Evolutionary conservation across 2,888 invertebrate species (phyloP), one percentile per base, ranked within the genome.

Genomic region (Venustoraphidia nigricollis): DNA sequence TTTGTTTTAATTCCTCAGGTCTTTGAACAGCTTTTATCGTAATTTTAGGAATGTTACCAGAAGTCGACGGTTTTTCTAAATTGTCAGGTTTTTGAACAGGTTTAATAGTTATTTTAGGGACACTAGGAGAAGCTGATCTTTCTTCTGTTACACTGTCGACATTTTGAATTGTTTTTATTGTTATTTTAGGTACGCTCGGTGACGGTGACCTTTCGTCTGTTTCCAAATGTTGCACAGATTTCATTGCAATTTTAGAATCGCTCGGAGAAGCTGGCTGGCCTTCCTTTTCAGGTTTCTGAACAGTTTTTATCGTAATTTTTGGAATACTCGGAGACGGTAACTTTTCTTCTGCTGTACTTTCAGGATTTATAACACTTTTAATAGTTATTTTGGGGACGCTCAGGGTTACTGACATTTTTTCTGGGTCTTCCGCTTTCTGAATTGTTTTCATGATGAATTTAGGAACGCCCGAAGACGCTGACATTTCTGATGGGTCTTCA

Each of bases 1-100:
- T 79, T 79, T 57, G 79, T 66, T 54, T 78, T 77, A 55, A 79
- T 79, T 58, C 78, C 54, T 52, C 66, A 65, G 48, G 57, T 56
- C 52, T 66, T 66, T 34, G 47, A 40, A 36, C 52, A 51, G 34
- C 37, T 36, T 13, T 44, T 38, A 10, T 51, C 38, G 38, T 36
- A 34, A 11, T 14, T 39, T 41, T 36, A n/a, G 10, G n/a, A 42
- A 50, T 44, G 35, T 44, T 46, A 9, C 8, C 36, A 9, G 14
- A 17, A 34, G 13, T 40, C 57, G 59, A 48, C 66, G 69, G 54
- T 64, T 39, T 41, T 41, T 54, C 51, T 17, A 44, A 52, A 39
- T 56, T 55, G 2, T 44, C 53, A 9, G 56, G 54, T 44, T 57
- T 58, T 34, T 55, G 46, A 41, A 59, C 50, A 11, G 59, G 57